Evolutionary conservation across 2,888 invertebrate genomes (phyloP), one percentile per base, ranked within the genome.

Genomic region (Mesopsocus fuscifrons): DNA sequence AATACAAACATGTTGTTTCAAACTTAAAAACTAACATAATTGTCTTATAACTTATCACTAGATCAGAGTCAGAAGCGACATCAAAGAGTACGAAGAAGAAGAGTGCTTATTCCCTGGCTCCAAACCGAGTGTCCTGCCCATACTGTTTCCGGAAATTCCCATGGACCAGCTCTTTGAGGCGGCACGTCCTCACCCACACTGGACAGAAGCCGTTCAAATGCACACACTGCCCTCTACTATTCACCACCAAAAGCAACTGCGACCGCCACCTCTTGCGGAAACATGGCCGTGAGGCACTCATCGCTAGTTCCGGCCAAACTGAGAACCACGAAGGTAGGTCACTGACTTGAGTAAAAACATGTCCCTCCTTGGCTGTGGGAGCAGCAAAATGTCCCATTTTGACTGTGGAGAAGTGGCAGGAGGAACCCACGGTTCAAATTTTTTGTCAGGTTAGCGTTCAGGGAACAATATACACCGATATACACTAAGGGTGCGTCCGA

Each of bases 131-230:
- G 1, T 78, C 80, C 40, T 95, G 95, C 54, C 89, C 89, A 0
- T 91, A 85, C 56, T 95, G 95, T 61, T 77, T 81, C 52, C 72
- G 94, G 32, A 87, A 88, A 57, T 95, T 95, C 61, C 94, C 95
- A 0, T 95, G 95, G 95, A 84, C 87, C 1, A 92, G 91, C 21
- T 94, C 92, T 0, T 67, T 95, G 20, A 75, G 91, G n/a, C 73
- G 95, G 8, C 95, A 95, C 59, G 83, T 95, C 30, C 64, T 89
- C 4, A 95, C 95, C 0, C 95, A 95, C 59, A 95, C 94, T 0
- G 91, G 84, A 2, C 92, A 94, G 57, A 95, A 95, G 57, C 95
- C 95, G 0, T 95, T 82, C 66, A 88, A 91, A 57, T 95, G 95
- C 60, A 80, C 84, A 1, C 81, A 87, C 55, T 95, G 95, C 57